Evolutionary conservation across 2,888 invertebrate genomes (phyloP).

Genomic region (Agriopis leucophaearia): DNA sequence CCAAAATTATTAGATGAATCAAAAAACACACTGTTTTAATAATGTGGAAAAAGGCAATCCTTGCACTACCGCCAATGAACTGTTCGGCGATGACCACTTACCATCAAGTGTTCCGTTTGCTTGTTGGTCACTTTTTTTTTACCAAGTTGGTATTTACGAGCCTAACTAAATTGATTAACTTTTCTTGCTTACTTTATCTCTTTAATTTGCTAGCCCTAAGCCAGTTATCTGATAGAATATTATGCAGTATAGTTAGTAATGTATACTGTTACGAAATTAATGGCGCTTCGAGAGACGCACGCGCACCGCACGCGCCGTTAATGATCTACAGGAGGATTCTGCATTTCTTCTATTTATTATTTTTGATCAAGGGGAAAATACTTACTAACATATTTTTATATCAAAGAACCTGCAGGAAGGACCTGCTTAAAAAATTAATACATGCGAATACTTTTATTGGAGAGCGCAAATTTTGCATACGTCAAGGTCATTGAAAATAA

Average conservation of each 20-base stretch:
- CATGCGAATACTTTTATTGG: no score
- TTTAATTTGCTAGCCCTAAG: conserved; percentile 24
- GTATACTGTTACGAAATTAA: conserved; percentile 73
- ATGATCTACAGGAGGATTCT: conserved; percentile 71
- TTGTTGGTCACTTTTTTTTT: no score
- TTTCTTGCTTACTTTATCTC: not conserved
- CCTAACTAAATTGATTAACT: not conserved
- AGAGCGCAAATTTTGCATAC: no score
- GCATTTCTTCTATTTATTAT: conserved; percentile 32
- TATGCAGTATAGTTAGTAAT: conserved; percentile 63
- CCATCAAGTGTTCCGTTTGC: no score
- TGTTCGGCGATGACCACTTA: no score
- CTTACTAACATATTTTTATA: not conserved
- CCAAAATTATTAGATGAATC: not conserved
- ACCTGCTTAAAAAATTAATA: no score
- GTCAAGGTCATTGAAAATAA: no score
- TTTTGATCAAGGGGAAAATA: not conserved
- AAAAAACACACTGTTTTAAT: no score
- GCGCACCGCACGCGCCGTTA: conserved; percentile 76
- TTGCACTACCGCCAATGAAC: no score
- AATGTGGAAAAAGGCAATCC: no score
- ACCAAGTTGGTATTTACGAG: no score
- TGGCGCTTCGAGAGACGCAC: conserved; percentile 72
- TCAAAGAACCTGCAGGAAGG: no score
- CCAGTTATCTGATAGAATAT: conserved; percentile 56